Base-by-base conservation (phyloP, 2,113 vertebrate species). In the Oryzias melastigma region DNA sequence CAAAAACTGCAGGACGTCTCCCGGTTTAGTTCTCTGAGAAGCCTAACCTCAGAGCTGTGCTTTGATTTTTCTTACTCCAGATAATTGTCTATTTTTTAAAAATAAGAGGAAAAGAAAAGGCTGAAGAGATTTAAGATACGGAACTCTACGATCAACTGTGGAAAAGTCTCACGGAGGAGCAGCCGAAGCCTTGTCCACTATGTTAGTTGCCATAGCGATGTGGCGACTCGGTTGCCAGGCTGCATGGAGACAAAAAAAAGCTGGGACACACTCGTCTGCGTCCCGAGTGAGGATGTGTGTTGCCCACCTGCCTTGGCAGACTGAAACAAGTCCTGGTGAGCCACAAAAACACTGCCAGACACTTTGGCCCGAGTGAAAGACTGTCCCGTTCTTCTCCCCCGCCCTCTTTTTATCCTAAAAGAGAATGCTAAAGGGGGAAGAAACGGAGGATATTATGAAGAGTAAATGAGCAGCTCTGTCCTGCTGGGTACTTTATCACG, bases 281-380 rank as follows among this genome's bases (percentile, higher is more conserved):
- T 83, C 77, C 81, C 78, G 48, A 80, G 64, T 75, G 69, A 80
- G 82, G 75, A 69, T 81, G 76, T 83, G 78, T 82, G 84, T 77
- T 68, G 84, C 74, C 84, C 86, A 87, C 84, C 88, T 90, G 85
- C 77, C 84, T 87, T 90, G 84, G 88, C 85, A 84, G 85, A 85
- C 81, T 75, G 74, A 78, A 68, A 78, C 75, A 70, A 73, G 77
- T 78, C 78, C 80, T 85, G 82, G 73, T 76, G 77, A 71, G 58
- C 79, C 79, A 76, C 82, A 78, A 82, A 66, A 77, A 86, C 80
- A 87, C 82, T 85, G 84, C 84, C 84, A 87, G 82, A 77, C 87
- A 74, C 85, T 78, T 77, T 81, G 85, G 85, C 86, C 83, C 68
- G 62, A 77, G 78, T 58, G 66, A 78, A 72, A 77, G 77, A 78